A percentile compares a stretch with the other conserved stretches of the same genome.
phyloP scores from a whole-genome alignment of 2,113 vertebrate species.

The Myocastor coypus region DNA sequence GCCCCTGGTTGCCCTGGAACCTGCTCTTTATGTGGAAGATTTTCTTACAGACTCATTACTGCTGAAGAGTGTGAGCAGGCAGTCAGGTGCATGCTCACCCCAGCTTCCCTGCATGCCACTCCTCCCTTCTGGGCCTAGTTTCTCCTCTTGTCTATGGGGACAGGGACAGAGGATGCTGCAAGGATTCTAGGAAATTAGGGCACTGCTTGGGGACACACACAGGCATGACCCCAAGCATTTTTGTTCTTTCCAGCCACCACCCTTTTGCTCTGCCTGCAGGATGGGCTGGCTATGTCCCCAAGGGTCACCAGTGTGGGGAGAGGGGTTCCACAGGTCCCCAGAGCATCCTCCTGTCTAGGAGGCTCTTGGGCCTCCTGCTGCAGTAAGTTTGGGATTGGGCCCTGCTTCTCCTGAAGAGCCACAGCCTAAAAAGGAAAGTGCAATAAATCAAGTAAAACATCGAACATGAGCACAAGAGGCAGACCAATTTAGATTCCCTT shows the following conservation, averaged over 20 bases:
- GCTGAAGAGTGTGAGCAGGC: not conserved
- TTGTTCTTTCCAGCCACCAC: not conserved
- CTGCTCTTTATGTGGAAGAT: not conserved
- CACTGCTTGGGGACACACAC: not conserved
- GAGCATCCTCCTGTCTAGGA: no score
- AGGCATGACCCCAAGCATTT: not conserved
- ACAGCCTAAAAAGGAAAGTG: slow-evolving; percentile 1
- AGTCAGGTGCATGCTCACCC: not conserved
- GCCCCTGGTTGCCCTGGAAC: not conserved
- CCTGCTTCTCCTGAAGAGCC: slow-evolving; percentile 25
- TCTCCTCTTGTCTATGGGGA: not conserved
- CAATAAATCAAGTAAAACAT: slow-evolving; percentile 50
- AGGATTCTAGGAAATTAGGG: not conserved
- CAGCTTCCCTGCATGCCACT: not conserved
- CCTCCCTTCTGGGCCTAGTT: not conserved
- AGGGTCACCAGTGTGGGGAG: not conserved
- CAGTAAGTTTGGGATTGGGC: not conserved
- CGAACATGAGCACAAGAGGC: not conserved
- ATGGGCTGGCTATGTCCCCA: not conserved
- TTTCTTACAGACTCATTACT: not conserved
- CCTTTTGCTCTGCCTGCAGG: not conserved
- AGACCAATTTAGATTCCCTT: slow-evolving; percentile 37
- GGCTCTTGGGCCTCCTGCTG: not conserved
- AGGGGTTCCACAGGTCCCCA: not conserved
- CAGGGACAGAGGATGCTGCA: not conserved